Conservation (phyloP, 2,113 vertebrate genomes). For the Notiomystis cincta region DNA sequence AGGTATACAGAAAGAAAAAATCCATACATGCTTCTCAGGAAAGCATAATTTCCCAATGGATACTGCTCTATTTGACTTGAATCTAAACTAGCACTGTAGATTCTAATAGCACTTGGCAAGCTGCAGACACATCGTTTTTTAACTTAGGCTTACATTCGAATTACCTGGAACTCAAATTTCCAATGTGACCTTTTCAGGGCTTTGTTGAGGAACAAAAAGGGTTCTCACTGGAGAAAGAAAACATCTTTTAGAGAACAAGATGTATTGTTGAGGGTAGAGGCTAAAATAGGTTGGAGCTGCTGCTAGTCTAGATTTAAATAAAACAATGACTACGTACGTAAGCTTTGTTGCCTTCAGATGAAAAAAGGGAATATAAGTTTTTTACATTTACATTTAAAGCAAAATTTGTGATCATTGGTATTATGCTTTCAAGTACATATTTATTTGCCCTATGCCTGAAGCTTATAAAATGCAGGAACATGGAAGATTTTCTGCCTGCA, state of each 20-base stretch:
- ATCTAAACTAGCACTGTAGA: slow-evolving; percentile 59
- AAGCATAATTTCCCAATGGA: slow-evolving; percentile 38
- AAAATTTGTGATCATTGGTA: not conserved
- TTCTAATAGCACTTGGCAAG: slow-evolving; percentile 63
- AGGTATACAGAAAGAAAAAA: slow-evolving; percentile 55
- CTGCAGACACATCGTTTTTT: slow-evolving; percentile 62
- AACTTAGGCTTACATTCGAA: slow-evolving; percentile 62
- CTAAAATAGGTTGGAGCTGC: not conserved
- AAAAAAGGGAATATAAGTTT: not conserved
- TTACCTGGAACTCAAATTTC: slow-evolving; percentile 64
- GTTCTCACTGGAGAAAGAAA: slow-evolving; percentile 30
- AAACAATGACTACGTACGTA: not conserved
- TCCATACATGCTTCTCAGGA: slow-evolving; percentile 8
- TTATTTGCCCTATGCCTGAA: not conserved
- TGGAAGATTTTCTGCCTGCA: not conserved
- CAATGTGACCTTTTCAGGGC: slow-evolving; percentile 64
- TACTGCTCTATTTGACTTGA: slow-evolving; percentile 25
- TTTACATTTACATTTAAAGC: not conserved
- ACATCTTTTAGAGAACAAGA: slow-evolving; percentile 8
- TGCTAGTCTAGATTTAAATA: slow-evolving; percentile 17
- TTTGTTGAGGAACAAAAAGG: slow-evolving; percentile 64
- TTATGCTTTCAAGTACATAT: not conserved
- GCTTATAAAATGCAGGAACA: not conserved
- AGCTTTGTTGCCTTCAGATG: not conserved
- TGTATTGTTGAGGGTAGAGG: not conserved